Evolutionary conservation across 2,113 vertebrate species (phyloP).

Genomic region (Holacanthus passer): DNA sequence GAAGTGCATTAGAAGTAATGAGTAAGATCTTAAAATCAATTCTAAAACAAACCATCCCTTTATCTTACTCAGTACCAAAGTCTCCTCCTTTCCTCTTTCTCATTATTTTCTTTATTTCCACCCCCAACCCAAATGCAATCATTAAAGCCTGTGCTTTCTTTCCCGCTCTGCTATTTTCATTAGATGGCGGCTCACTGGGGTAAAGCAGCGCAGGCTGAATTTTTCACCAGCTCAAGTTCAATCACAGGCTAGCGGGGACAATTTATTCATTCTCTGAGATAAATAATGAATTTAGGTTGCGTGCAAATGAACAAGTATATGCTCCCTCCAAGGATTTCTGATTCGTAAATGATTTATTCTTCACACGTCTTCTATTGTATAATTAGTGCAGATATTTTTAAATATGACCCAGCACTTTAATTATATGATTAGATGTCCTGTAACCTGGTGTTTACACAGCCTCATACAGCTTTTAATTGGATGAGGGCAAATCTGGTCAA

Average conservation of each 20-base stretch:
- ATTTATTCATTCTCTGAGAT: slow-evolving; percentile 75
- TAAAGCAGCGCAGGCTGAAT: slow-evolving; percentile 47
- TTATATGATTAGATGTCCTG: slow-evolving; percentile 29
- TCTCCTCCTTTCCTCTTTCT: slow-evolving; percentile 13
- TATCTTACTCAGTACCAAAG: not conserved
- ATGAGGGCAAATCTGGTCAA: not conserved
- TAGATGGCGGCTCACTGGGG: slow-evolving; percentile 53
- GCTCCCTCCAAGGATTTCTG: slow-evolving; percentile 58
- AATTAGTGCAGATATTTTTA: slow-evolving; percentile 35
- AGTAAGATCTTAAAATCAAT: not conserved
- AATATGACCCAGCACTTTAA: slow-evolving; percentile 24
- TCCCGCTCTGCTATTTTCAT: slow-evolving; percentile 52
- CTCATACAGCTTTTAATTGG: slow-evolving; percentile 13
- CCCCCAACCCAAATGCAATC: slow-evolving; percentile 70
- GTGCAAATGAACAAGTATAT: slow-evolving; percentile 59
- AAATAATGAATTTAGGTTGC: slow-evolving; percentile 82
- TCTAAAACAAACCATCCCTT: slow-evolving; percentile 18
- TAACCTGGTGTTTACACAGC: slow-evolving; percentile 39
- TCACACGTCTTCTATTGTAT: slow-evolving; percentile 57
- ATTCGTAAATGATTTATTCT: slow-evolving; percentile 68
- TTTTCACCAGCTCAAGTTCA: slow-evolving; percentile 75
- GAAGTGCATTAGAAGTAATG: slow-evolving; percentile 20
- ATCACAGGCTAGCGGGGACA: slow-evolving; percentile 64
- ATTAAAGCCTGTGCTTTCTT: slow-evolving; percentile 51
- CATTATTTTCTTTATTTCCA: slow-evolving; percentile 49